These are phyloP conservation scores for Phyllotis vaccarum DNA, from an alignment of 2,797 vertebrate genomes.

Conservation along the genomic window DNA sequence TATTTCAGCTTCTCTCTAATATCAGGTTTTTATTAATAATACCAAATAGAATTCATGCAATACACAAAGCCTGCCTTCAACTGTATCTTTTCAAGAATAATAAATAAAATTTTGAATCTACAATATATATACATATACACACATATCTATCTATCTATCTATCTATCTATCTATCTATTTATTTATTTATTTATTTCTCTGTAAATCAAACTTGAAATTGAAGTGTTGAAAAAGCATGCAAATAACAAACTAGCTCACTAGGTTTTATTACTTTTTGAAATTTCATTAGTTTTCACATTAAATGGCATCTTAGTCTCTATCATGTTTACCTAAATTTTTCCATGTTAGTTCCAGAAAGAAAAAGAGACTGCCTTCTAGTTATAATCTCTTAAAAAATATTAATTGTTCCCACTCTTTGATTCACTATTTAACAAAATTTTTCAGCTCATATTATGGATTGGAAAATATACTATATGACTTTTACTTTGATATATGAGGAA, in stretches of 20 bases:
- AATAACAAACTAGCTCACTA: not conserved
- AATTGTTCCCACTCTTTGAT: not conserved
- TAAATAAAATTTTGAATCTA: not conserved
- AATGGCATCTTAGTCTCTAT: not conserved
- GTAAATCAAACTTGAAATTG: not conserved
- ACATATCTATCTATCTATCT: too few species aligned
- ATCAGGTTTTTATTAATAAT: too few species aligned
- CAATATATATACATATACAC: too few species aligned
- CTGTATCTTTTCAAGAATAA: not conserved
- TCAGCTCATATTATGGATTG: slow-evolving; percentile 28
- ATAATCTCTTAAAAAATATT: not conserved
- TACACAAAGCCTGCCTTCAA: not conserved
- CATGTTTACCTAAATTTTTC: not conserved
- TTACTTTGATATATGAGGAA: too few species aligned
- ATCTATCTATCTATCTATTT: too few species aligned
- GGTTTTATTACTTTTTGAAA: slow-evolving; percentile 10
- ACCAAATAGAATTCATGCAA: too few species aligned
- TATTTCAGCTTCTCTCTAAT: too few species aligned
- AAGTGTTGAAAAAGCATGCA: not conserved
- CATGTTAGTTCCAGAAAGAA: not conserved
- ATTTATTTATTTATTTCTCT: too few species aligned
- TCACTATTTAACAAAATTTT: not conserved
- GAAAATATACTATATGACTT: too few species aligned
- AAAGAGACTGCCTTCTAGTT: not conserved
- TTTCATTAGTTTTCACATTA: not conserved